Conservation (phyloP, 2,888 invertebrate species). For the Cephus pulcher region DNA sequence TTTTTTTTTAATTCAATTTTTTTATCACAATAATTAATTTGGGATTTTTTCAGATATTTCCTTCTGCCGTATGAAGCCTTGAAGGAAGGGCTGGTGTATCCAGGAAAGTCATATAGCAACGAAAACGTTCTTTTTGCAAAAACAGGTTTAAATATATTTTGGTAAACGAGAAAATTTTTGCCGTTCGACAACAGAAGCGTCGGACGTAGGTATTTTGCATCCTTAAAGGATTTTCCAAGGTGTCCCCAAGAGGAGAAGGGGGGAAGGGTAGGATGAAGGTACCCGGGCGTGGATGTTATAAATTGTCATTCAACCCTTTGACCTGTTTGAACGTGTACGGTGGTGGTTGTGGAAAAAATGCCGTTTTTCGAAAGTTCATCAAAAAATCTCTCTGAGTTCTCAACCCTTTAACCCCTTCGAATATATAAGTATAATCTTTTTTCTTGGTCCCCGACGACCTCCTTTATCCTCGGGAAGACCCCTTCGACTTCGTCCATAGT, state of each 20-base stretch:
- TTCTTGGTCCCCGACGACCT: not conserved
- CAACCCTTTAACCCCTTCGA: slow-evolving; percentile 7
- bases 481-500: too few relatives aligned
- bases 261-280: not conserved
- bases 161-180: not conserved
- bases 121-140: not conserved
- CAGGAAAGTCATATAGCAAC: not conserved
- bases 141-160: not conserved
- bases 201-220: not conserved
- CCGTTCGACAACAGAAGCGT: not conserved
- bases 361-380: slow-evolving; percentile 4
- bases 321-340: too few relatives aligned
- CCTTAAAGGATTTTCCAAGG: not conserved
- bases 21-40: not conserved
- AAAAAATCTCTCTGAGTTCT: slow-evolving; percentile 1
- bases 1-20: not conserved
- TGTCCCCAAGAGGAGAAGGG: not conserved
- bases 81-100: not conserved
- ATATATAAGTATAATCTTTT: slow-evolving; percentile 3
- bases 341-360: not conserved
- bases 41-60: not conserved
- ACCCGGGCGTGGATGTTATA: not conserved
- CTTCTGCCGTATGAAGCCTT: not conserved
- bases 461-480: too few relatives aligned
- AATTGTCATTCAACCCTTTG: slow-evolving; percentile 11